A percentile compares a stretch with the other conserved stretches of the same genome.
Evolutionary conservation across 2,797 vertebrate genomes (phyloP).

Genomic region (Sebastes alutus): DNA sequence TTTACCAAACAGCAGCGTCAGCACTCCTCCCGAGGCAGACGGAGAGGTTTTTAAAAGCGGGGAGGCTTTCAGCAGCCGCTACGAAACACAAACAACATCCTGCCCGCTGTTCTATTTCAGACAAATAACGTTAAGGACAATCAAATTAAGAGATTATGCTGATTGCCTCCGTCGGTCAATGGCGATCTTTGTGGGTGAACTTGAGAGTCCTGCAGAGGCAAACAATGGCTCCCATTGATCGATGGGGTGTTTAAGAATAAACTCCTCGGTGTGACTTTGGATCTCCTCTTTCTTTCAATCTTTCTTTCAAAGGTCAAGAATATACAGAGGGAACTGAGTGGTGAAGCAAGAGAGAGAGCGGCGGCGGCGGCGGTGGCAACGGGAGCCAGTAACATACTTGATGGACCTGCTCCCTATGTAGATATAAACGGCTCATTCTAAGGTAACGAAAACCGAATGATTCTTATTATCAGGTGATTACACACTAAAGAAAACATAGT

Average conservation of each 20-base stretch:
- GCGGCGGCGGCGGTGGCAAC: too few species aligned
- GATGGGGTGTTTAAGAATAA: constrained; percentile 55
- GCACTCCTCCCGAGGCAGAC: constrained; percentile 44
- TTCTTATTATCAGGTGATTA: too few species aligned
- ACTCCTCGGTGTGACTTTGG: constrained; percentile 10
- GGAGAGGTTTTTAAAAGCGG: constrained; percentile 17
- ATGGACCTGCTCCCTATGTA: too few species aligned
- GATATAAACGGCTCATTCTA: too few species aligned
- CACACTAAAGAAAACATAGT: too few species aligned
- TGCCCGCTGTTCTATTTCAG: constrained; percentile 32
- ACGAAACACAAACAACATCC: not conserved
- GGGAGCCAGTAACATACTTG: too few species aligned
- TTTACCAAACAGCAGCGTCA: constrained; percentile 49
- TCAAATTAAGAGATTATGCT: constrained; percentile 41
- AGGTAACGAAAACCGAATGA: too few species aligned
- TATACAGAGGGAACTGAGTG: too few species aligned
- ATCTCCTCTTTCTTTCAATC: not conserved
- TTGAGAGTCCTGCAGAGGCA: constrained; percentile 25
- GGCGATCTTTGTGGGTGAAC: constrained; percentile 17
- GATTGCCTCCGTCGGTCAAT: constrained; percentile 11
- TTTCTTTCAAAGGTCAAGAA: not conserved
- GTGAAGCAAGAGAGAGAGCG: too few species aligned
- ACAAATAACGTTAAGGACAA: constrained; percentile 61
- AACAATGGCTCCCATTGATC: constrained; percentile 54
- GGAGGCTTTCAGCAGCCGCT: not conserved